Base-by-base conservation (phyloP, 2,888 invertebrate genomes). In the Capitulum mitella region DNA sequence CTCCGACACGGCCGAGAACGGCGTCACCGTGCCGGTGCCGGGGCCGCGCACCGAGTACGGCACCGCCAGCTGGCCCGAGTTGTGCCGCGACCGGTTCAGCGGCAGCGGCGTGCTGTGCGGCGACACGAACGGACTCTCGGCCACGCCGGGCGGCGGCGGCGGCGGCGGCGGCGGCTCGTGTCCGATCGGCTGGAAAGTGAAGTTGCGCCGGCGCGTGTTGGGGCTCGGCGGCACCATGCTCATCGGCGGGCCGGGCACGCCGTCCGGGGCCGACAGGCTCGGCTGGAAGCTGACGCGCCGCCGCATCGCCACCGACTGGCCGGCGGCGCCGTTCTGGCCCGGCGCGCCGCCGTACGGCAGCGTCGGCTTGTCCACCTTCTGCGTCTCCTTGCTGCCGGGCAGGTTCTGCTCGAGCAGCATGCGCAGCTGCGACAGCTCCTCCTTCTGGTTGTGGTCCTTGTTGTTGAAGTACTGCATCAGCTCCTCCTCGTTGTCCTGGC, bases 111-210 rank as follows among this genome's bases (percentile, higher is more conserved):
- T 92, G 83, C 91, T 90, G 70, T 92, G 87, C 0, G 94, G 94
- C 82, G 93, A 93, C 26, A 94, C 93, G 85, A 94, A 94, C 0
- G 93, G 92, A 85, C 92, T 92, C 40, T 90, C 92, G 78, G 90
- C 91, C 0, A 91, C 90, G 82, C 91, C 92, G 81, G 90, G 90
- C 43, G 89, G 88, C 82, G 89, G 89, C 1, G 89, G 89, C 40
- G 88, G 87, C 34, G 86, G 85, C 22, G 87, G 79, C 78, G 82
- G 43, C 90, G 91, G 16, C 37, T 70, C 70, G 93, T 43, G 93
- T 54, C 93, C 93, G 84, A 95, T 95, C 0, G 94, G 94, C 48
- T 92, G 92, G 84, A 95, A 95, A 85, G 92, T 93, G 84, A 93
- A 94, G 84, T 92, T 92, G 84, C 92, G 91, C 77, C 92, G 89